Percentiles rank a stretch among this genome's conserved stretches.
Evolutionary conservation across 1,140 invertebrate species (phyloP).

Genomic region (Lordiphosa collinella): DNA sequence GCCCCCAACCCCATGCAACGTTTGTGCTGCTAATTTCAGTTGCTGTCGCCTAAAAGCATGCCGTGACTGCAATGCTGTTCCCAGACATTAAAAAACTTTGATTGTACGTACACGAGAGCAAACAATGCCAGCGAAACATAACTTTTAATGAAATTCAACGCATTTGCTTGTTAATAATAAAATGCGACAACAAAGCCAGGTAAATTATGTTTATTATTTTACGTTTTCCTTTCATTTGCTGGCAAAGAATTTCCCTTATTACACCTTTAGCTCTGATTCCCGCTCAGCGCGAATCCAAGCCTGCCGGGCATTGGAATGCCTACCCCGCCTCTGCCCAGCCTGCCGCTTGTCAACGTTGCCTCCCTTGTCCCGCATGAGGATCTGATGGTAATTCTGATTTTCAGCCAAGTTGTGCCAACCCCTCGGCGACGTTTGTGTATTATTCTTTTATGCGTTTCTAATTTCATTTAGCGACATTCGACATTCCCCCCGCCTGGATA

Average conservation of each 20-base stretch:
- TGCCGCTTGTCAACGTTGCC: constrained; percentile 56
- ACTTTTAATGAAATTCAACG: constrained; percentile 74
- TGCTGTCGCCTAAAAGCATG: constrained; percentile 49
- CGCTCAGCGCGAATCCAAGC: constrained; percentile 38
- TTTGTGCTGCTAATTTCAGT: constrained; percentile 43
- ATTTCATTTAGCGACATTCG: constrained; percentile 77
- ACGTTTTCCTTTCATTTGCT: constrained; percentile 31
- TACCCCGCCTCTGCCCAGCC: too few species aligned
- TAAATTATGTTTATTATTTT: constrained; percentile 77
- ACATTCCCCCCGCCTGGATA: constrained; percentile 20
- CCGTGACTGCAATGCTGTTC: not conserved
- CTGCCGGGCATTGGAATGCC: constrained; percentile 51
- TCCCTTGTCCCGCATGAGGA: constrained; percentile 15
- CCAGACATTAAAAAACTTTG: constrained; percentile 47
- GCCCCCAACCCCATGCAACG: constrained; percentile 2
- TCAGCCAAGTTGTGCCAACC: constrained; percentile 18
- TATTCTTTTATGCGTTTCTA: constrained; percentile 77
- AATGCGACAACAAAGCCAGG: constrained; percentile 56
- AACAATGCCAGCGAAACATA: constrained; percentile 47
- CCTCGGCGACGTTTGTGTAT: constrained; percentile 44
- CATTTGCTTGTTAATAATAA: constrained; percentile 72
- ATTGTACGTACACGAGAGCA: constrained; percentile 28
- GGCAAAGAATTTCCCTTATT: constrained; percentile 57
- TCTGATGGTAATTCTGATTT: not conserved
- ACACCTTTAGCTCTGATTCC: constrained; percentile 35